phyloP scores from a whole-genome alignment of 2,113 vertebrate genomes.

The Narcine bancroftii region DNA sequence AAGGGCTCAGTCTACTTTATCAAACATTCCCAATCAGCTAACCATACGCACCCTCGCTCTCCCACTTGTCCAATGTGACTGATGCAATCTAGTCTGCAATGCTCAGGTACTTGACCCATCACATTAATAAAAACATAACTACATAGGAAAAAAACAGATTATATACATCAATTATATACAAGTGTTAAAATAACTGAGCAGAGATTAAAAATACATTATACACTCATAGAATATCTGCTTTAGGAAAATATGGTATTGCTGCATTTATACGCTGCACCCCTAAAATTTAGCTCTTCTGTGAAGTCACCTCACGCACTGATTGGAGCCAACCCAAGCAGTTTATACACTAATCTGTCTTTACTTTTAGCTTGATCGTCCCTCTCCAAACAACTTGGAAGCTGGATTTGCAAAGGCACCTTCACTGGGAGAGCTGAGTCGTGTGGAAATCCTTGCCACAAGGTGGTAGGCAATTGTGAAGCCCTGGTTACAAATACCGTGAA shows the following conservation, averaged over 20 bases:
- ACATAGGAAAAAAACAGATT: not conserved
- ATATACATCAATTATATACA: constrained; percentile 25
- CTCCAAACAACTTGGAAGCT: not conserved
- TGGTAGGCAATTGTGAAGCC: too few relatives aligned
- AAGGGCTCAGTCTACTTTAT: not conserved
- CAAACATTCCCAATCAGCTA: not conserved
- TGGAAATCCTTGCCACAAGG: not conserved
- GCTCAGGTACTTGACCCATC: not conserved
- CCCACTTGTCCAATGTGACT: not conserved
- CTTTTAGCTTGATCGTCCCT: not conserved
- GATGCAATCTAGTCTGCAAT: not conserved
- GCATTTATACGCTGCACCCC: not conserved
- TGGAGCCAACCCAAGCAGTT: not conserved
- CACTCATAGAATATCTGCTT: constrained; percentile 28
- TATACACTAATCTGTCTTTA: not conserved
- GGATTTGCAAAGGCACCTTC: not conserved
- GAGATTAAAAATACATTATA: constrained; percentile 32
- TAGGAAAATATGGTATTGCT: constrained; percentile 7
- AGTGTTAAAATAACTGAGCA: constrained; percentile 15
- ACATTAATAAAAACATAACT: not conserved
- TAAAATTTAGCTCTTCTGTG: not conserved
- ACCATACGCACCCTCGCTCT: not conserved
- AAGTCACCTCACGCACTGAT: not conserved
- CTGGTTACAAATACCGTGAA: not conserved
- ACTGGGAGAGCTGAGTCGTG: not conserved